A percentile compares a stretch with the other conserved stretches of the same genome.
These are phyloP conservation scores for Heliconius congener DNA, from an alignment of 1,140 invertebrate species.

Conservation along the genomic window DNA sequence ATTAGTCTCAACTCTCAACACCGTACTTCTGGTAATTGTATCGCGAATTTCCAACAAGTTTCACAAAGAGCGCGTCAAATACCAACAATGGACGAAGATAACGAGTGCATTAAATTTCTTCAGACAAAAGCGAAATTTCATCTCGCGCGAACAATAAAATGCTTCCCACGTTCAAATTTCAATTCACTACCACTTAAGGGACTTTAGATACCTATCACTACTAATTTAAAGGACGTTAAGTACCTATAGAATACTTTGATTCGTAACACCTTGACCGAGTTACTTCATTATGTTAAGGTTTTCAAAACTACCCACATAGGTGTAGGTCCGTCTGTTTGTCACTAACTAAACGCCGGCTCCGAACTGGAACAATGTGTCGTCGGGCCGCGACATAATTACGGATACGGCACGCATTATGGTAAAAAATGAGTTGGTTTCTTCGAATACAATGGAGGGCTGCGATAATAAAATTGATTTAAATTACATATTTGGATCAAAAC, in stretches of 20 bases:
- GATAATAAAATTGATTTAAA: conserved; percentile 2
- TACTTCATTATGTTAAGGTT: conserved; percentile 34
- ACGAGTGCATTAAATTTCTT: conserved; percentile 28
- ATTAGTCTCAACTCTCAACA: not conserved
- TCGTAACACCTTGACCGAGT: conserved; percentile 62
- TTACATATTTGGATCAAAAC: not conserved
- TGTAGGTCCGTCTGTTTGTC: not conserved
- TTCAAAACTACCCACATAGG: conserved; percentile 59
- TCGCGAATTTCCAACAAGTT: conserved; percentile 32
- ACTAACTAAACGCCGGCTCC: conserved; percentile 22
- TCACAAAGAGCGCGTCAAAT: conserved; percentile 33
- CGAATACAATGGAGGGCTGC: not conserved
- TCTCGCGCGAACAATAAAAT: conserved; percentile 54
- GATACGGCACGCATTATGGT: conserved; percentile 17
- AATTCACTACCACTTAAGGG: conserved; percentile 44
- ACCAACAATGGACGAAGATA: conserved; percentile 28
- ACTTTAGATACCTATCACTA: conserved; percentile 42
- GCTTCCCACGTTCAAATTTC: conserved; percentile 54
- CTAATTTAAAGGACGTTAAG: conserved; percentile 42
- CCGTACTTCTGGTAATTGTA: conserved; percentile 25
- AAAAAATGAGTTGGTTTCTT: conserved; percentile 23
- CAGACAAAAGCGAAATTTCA: conserved; percentile 65
- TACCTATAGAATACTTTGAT: conserved; percentile 46
- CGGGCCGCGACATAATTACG: not conserved
- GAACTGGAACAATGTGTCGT: conserved; percentile 24